Conservation (phyloP, 2,888 invertebrate genomes). For the Coremacera marginata region DNA sequence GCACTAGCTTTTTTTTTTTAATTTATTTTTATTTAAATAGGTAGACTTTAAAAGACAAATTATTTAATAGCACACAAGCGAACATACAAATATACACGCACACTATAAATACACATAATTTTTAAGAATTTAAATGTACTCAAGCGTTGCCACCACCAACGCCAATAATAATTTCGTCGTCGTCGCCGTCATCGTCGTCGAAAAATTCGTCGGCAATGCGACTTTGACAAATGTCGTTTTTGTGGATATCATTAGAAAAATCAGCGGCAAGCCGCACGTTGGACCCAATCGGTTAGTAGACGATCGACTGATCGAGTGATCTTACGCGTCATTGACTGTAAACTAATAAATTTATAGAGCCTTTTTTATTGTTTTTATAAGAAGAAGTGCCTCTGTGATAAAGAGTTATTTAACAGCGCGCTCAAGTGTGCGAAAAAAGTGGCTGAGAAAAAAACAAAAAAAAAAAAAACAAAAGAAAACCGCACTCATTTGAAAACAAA, state of each 20-base stretch:
- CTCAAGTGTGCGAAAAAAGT: too few species aligned
- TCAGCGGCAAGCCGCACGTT: not conserved
- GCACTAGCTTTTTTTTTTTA: too few species aligned
- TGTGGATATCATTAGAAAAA: not conserved
- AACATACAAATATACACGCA: too few species aligned
- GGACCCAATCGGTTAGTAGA: constrained; percentile 16
- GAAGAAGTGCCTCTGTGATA: too few species aligned
- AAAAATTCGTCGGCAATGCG: not conserved
- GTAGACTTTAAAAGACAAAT: too few species aligned
- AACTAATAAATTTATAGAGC: not conserved
- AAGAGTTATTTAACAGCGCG: too few species aligned
- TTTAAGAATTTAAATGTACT: not conserved
- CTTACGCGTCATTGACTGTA: not conserved
- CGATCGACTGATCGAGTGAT: constrained; percentile 22
- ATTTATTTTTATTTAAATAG: too few species aligned
- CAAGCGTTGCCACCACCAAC: constrained; percentile 10
- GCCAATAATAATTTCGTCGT: not conserved
- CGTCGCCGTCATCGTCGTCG: not conserved
- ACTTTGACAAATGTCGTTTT: constrained; percentile 1
- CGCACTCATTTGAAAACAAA: not conserved
- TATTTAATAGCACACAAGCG: too few species aligned
- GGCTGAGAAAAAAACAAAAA: too few species aligned
- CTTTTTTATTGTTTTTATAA: not conserved
- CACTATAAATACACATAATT: too few species aligned
- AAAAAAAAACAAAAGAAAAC: not conserved